Conservation (phyloP, 1,140 invertebrate genomes). For the Aphis gossypii region DNA sequence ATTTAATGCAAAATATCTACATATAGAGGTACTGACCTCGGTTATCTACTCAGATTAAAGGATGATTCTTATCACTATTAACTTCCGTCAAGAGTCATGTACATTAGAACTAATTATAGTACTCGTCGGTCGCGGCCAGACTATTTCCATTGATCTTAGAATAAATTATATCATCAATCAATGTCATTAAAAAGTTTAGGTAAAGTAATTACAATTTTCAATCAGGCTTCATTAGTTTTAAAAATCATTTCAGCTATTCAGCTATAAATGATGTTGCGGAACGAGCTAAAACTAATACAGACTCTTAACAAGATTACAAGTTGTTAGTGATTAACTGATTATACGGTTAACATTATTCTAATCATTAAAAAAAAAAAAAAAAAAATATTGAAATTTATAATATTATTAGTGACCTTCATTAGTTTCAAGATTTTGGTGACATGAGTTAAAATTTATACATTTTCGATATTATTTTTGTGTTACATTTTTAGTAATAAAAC, state of each 20-base stretch:
- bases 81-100: not conserved
- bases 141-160: not conserved
- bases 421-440: not conserved
- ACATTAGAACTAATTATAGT: not conserved
- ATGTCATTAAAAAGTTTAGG: not conserved
- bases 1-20: not conserved
- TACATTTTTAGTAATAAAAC: not conserved
- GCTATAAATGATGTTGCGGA: not conserved
- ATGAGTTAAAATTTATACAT: not conserved
- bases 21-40: no score
- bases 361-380: not conserved
- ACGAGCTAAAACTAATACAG: not conserved
- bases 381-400: not conserved
- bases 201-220: not conserved
- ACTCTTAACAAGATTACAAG: no score
- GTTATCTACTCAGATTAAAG: not conserved
- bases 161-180: not conserved
- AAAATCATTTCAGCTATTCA: not conserved
- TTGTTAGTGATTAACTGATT: slow-evolving; percentile 9
- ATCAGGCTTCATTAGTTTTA: not conserved
- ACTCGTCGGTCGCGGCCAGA: not conserved
- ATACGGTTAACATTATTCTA: not conserved
- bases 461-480: not conserved
- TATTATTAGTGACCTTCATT: no score
- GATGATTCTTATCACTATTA: not conserved